Evolutionary conservation across 2,888 invertebrate genomes (phyloP).

Genomic region (Diarsia mendica): DNA sequence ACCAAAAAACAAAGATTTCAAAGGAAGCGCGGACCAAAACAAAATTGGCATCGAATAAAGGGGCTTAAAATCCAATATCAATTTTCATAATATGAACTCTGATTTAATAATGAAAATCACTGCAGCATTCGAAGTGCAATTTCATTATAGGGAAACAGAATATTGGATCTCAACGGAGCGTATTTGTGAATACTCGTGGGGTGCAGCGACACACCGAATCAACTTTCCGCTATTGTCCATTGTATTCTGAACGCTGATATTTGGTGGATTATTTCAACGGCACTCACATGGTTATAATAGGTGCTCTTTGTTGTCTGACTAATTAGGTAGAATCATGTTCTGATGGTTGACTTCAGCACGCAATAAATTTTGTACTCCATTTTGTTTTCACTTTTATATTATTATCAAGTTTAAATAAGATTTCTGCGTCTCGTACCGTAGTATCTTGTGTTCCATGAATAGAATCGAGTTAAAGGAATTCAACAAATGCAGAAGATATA

Average conservation of each 20-base stretch:
- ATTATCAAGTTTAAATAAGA: background rate
- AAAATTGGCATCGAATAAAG: slow-evolving; percentile 56
- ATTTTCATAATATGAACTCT: slow-evolving; percentile 76
- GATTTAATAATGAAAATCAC: slow-evolving; percentile 87
- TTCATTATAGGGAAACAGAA: slow-evolving; percentile 84
- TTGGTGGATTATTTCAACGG: slow-evolving; percentile 44
- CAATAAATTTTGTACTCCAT: background rate
- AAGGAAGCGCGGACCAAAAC: slow-evolving; percentile 37
- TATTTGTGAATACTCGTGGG: slow-evolving; percentile 80
- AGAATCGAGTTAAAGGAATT: background rate
- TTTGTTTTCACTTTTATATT: slow-evolving; percentile 1
- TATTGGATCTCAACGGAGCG: slow-evolving; percentile 83
- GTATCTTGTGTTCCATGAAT: background rate
- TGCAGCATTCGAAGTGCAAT: slow-evolving; percentile 85
- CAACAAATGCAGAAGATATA: background rate
- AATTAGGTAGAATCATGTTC: slow-evolving; percentile 18
- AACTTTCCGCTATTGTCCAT: slow-evolving; percentile 75
- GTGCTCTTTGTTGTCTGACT: slow-evolving; percentile 29
- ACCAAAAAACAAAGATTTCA: slow-evolving; percentile 43
- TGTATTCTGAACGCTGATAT: slow-evolving; percentile 40
- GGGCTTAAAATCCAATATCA: slow-evolving; percentile 69
- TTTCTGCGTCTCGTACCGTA: background rate
- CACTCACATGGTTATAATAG: slow-evolving; percentile 19
- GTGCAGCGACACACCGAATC: slow-evolving; percentile 79
- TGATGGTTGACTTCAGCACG: slow-evolving; percentile 7